These are phyloP conservation scores for Calephelis virginiensis DNA, from an alignment of 1,140 invertebrate species.

Conservation along the genomic window DNA sequence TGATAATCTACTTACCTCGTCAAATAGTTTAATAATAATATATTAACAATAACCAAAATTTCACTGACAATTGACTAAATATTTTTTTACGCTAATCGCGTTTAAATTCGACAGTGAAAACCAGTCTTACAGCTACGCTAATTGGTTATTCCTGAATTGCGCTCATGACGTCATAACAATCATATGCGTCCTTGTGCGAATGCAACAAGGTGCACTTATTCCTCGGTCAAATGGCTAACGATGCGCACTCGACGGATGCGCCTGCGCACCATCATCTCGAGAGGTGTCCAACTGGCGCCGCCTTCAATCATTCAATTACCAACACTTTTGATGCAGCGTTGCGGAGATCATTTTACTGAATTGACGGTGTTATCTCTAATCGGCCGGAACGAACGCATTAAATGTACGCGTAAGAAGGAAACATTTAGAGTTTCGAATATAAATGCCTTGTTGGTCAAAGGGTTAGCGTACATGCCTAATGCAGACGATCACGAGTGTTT, in stretches of 20 bases:
- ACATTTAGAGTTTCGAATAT: no score
- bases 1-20: no score
- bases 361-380: conserved; percentile 32
- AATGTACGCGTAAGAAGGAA: background rate
- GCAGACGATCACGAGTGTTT: no score
- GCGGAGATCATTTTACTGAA: conserved; percentile 41
- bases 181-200: conserved; percentile 7
- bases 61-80: no score
- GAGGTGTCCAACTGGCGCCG: conserved; percentile 62
- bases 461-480: no score
- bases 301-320: conserved; percentile 68
- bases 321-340: conserved; percentile 38
- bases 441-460: no score
- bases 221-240: conserved; percentile 32
- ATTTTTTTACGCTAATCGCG: no score
- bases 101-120: background rate
- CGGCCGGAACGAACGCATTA: conserved; percentile 28
- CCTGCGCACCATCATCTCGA: conserved; percentile 60
- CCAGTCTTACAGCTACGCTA: conserved; percentile 2
- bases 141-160: conserved; percentile 20
- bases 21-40: no score
- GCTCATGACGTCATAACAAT: conserved; percentile 30
- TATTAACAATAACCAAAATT: no score
- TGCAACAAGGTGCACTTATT: conserved; percentile 29
- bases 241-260: conserved; percentile 45